A percentile compares a stretch with the other conserved stretches of the same genome.
Conservation (phyloP, 2,113 vertebrate genomes). For the Mesembrinibis cayennensis region DNA sequence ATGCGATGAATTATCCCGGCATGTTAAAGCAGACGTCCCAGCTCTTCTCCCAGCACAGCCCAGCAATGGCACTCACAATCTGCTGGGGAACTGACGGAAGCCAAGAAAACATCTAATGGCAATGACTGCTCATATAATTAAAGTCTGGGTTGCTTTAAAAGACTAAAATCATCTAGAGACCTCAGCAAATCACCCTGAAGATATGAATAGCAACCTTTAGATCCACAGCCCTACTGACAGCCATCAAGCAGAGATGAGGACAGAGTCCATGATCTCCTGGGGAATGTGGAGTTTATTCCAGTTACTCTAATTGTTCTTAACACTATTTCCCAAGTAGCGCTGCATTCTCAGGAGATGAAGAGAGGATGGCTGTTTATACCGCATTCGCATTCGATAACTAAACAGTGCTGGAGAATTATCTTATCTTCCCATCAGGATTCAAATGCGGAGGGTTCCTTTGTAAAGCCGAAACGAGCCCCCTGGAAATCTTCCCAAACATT, state of each 20-base stretch:
- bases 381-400: neutral
- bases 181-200: neutral
- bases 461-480: constrained; percentile 35
- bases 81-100: neutral
- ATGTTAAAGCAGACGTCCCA: neutral
- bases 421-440: constrained; percentile 57
- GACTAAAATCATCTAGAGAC: constrained; percentile 2
- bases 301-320: neutral
- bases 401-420: constrained; percentile 49
- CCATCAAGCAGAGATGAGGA: neutral
- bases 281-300: neutral
- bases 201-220: neutral
- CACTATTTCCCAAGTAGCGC: neutral
- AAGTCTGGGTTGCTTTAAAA: neutral
- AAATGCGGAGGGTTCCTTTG: constrained; percentile 7
- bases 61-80: neutral
- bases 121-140: neutral
- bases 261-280: neutral
- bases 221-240: neutral
- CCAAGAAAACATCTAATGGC: neutral
- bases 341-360: constrained; percentile 48
- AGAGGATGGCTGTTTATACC: constrained; percentile 23
- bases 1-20: neutral
- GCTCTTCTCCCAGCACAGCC: neutral
- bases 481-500: constrained; percentile 64